Evolutionary conservation across 1,140 invertebrate genomes (phyloP), one percentile per base, ranked within the genome.

Genomic region (Drosophila leontia): DNA sequence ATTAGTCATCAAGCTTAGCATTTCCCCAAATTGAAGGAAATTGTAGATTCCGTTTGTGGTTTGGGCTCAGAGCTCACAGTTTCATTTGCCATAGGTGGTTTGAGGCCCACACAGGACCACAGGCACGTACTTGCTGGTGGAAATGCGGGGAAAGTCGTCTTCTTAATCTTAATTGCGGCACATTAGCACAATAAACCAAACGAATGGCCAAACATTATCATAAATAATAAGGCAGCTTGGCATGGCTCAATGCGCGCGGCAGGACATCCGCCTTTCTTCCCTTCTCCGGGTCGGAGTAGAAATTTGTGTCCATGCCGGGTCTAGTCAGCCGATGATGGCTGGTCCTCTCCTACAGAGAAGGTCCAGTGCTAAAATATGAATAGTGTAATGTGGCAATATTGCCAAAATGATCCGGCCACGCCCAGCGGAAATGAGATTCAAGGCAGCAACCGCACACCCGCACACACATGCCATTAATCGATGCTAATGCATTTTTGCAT

Each of bases 171-270:
- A 90, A 90, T 90, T 90, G 86, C 86, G 79, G 75, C 86, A 90
- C 86, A 90, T 90, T 90, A 90, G 87, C 87, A 90, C 86, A 90
- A 91, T 90, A 90, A 90, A 90, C 86, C 86, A 91, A 90, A 91
- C 82, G 86, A 90, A 90, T 90, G 86, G 72, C 86, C 86, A 85
- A 76, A 91, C 86, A 90, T 91, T 90, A 90, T 86, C 86, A 91
- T 90, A 90, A 90, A 90, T 90, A 90, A 90, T 91, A 86, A 70
- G 84, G 78, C 75, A 80, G 76, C 71, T 64, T 58, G 75, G 42
- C 53, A 78, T 71, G 85, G 78, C 85, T 88, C 81, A 90, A 90
- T 82, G 82, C 81, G 79, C 78, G 76, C 78, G 75, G 51, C 85
- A 87, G 84, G 84, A 87, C 79, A 87, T 87, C 84, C 80, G 85